Evolutionary conservation across 2,113 vertebrate species (phyloP).

Genomic region (Larimichthys crocea): DNA sequence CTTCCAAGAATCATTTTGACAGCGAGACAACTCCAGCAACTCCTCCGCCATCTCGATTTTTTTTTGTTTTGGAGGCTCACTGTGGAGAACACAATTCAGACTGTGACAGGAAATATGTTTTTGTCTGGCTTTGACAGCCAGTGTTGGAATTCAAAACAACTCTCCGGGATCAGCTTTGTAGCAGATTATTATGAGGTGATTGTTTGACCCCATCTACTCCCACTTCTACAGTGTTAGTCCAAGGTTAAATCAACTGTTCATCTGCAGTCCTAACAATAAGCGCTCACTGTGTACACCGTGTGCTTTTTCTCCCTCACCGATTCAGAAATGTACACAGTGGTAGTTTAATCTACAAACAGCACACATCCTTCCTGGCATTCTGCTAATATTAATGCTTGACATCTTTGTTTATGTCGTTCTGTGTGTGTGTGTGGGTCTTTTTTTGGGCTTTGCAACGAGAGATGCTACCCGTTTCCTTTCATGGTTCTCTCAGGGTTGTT

Average conservation of each 20-base stretch:
- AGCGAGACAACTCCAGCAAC: not conserved
- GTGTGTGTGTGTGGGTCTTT: constrained; percentile 17
- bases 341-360: constrained; percentile 55
- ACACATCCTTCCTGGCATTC: constrained; percentile 23
- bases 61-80: not conserved
- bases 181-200: not conserved
- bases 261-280: constrained; percentile 42
- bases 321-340: constrained; percentile 53
- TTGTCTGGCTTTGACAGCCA: not conserved
- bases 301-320: constrained; percentile 23
- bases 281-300: constrained; percentile 39
- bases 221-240: constrained; percentile 22
- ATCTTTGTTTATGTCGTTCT: constrained; percentile 18
- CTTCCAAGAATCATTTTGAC: not conserved
- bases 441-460: constrained; percentile 10
- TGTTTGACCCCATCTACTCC: not conserved
- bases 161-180: constrained; percentile 1
- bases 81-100: not conserved
- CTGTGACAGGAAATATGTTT: not conserved
- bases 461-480: constrained; percentile 17
- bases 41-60: not conserved
- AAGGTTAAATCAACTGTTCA: constrained; percentile 44
- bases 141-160: not conserved
- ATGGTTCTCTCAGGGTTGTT: constrained; percentile 3
- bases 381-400: constrained; percentile 11